Percentiles rank a stretch among this genome's conserved stretches.
Evolutionary conservation across 2,797 vertebrate species (phyloP).

Genomic region (Sibirionetta formosa): DNA sequence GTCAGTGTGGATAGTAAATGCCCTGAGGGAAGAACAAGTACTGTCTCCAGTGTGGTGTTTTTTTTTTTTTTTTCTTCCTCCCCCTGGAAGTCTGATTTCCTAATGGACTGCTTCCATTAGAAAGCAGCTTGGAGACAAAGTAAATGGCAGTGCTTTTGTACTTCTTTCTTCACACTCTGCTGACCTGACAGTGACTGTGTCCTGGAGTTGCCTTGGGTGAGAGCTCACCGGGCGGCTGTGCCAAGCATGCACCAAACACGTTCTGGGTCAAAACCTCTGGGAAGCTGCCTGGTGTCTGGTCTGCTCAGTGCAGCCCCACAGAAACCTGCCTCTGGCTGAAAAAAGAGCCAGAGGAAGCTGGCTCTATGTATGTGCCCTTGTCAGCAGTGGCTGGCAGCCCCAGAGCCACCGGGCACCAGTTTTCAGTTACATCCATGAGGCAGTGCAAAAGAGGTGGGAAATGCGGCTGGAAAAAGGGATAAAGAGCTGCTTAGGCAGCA

Average conservation of each 20-base stretch:
- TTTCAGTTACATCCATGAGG: neutral
- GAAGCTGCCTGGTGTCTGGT: neutral
- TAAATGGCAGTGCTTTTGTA: neutral
- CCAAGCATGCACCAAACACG: rapidly evolving
- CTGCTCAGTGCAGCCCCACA: neutral
- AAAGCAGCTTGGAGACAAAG: neutral
- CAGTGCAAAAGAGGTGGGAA: neutral
- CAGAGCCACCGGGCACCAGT: neutral
- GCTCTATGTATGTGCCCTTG: neutral
- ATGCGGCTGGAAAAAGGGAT: neutral
- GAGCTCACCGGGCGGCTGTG: neutral
- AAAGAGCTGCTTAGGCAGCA: neutral
- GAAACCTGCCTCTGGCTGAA: neutral
- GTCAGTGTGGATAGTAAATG: neutral
- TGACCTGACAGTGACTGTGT: neutral
- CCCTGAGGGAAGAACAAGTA: neutral
- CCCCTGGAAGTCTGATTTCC: neutral
- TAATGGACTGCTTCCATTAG: neutral
- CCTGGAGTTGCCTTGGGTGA: neutral
- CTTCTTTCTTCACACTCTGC: neutral
- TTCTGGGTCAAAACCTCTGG: rapidly evolving
- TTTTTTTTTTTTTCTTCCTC: neutral
- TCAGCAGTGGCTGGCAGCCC: neutral
- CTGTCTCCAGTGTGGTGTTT: neutral
- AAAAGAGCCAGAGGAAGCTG: neutral